Percentiles rank a stretch among this genome's conserved stretches.
Evolutionary conservation across 1,140 invertebrate species (phyloP).

Genomic region (Matsumurasca onukii): DNA sequence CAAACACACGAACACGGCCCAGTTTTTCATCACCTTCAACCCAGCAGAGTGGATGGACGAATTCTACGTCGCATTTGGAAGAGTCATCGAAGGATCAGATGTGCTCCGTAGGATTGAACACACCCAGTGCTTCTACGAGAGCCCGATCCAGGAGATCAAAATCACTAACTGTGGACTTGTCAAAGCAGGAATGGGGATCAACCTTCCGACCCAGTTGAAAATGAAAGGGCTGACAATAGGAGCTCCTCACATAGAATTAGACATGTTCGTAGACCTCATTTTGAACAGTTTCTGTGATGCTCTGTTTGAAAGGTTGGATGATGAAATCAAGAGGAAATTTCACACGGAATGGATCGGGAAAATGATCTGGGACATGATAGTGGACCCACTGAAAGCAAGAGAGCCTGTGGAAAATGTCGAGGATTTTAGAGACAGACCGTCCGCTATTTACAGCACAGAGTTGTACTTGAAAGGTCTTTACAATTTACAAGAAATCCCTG

Average conservation of each 20-base stretch:
- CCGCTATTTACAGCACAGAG: background rate
- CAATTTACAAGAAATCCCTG: background rate
- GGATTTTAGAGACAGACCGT: background rate
- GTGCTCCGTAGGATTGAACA: constrained; percentile 6
- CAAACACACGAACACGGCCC: constrained; percentile 69
- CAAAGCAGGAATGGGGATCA: background rate
- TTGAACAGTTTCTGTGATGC: background rate
- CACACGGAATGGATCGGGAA: background rate
- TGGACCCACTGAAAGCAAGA: background rate
- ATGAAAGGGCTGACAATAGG: constrained; percentile 8
- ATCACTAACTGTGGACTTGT: constrained; percentile 8
- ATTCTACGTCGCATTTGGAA: constrained; percentile 79
- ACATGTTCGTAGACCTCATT: background rate
- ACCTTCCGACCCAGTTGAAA: background rate
- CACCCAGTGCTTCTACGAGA: background rate
- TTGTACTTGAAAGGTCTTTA: background rate
- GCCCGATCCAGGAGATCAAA: background rate
- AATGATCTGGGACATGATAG: background rate
- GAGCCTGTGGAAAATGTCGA: background rate
- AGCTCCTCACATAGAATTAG: background rate
- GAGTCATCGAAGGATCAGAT: constrained; percentile 43
- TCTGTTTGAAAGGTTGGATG: constrained; percentile 3
- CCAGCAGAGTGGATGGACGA: constrained; percentile 71
- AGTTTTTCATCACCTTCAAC: constrained; percentile 78
- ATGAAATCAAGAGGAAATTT: background rate